Evolutionary conservation across 2,888 invertebrate species (phyloP), one percentile per base, ranked within the genome.

Genomic region (Trichopria drosophilae): DNA sequence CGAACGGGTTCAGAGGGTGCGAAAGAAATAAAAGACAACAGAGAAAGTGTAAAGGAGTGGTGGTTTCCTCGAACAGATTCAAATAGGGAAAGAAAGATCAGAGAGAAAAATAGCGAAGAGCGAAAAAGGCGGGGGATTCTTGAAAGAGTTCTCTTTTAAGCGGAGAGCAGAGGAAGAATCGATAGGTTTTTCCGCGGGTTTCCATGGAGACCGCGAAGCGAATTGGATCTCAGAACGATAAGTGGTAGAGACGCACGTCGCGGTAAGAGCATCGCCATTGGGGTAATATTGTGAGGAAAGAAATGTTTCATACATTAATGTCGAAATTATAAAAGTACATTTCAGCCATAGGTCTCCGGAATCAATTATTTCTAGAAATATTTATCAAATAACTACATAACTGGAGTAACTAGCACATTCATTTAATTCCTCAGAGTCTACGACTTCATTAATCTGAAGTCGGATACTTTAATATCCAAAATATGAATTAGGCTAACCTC

Each of bases 111-210:
- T 35, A 35, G 39, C 22, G 43, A 40, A 50, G 42, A 51, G 55
- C 45, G 60, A 52, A 54, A 63, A 62, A 61, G 62, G 55, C 56
- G 59, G 61, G 61, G 61, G 61, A 67, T 69, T 66, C 69, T 70
- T 71, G 67, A 68, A 68, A 66, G 70, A 71, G 66, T 67, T 70
- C 68, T 68, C 70, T 68, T 69, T 68, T 62, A 62, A 61, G 22
- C 18, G 61, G 65, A 68, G 66, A 67, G 67, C 65, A 71, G 74
- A 74, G 71, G 69, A 71, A 74, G 75, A 75, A 74, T 75, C 75
- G 73, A 75, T 75, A 73, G 74, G 68, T 75, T 75, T 75, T 75
- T 75, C 71, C 69, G 68, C 66, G 69, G 67, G 75, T 75, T 70
- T 66, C 75, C 75, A 75, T 75, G 75, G 75, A 71, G 66, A 75